Percentiles rank a stretch among this genome's conserved stretches.
phyloP scores from a whole-genome alignment of 1,140 invertebrate species.

The Melitaea cinxia region DNA sequence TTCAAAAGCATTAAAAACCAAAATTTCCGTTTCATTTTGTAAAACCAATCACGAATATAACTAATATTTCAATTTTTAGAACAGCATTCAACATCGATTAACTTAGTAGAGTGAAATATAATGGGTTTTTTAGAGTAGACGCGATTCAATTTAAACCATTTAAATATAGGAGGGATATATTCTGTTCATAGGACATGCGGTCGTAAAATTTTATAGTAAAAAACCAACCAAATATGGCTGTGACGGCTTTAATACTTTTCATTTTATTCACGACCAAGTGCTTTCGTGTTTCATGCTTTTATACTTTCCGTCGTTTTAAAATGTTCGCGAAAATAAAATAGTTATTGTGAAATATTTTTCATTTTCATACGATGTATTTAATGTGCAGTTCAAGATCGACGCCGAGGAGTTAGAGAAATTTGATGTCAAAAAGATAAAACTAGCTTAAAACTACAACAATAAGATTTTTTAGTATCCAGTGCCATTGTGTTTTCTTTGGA shows the following conservation, averaged over 20 bases:
- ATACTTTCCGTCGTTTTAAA: slow-evolving; percentile 6
- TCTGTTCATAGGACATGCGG: not conserved
- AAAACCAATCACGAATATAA: slow-evolving; percentile 3
- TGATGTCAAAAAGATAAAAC: not conserved
- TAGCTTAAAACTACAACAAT: no score
- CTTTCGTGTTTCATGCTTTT: slow-evolving; percentile 10
- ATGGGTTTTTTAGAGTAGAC: not conserved
- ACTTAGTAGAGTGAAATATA: not conserved
- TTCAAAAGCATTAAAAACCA: slow-evolving; percentile 10
- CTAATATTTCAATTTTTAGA: slow-evolving; percentile 7
- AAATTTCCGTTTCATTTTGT: not conserved
- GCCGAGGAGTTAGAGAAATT: not conserved
- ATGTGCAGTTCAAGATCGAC: not conserved
- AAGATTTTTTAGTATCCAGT: not conserved
- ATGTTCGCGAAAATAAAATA: slow-evolving; percentile 10
- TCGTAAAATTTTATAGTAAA: not conserved
- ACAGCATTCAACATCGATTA: not conserved
- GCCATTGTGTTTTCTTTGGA: no score
- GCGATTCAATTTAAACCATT: not conserved
- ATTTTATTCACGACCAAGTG: slow-evolving; percentile 8
- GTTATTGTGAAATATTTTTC: not conserved
- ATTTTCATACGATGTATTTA: not conserved
- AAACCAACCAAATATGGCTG: not conserved
- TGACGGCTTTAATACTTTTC: slow-evolving; percentile 13
- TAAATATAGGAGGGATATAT: not conserved